These are phyloP conservation scores for Ochropleura leucogaster DNA, from an alignment of 2,888 invertebrate genomes.

Conservation along the genomic window DNA sequence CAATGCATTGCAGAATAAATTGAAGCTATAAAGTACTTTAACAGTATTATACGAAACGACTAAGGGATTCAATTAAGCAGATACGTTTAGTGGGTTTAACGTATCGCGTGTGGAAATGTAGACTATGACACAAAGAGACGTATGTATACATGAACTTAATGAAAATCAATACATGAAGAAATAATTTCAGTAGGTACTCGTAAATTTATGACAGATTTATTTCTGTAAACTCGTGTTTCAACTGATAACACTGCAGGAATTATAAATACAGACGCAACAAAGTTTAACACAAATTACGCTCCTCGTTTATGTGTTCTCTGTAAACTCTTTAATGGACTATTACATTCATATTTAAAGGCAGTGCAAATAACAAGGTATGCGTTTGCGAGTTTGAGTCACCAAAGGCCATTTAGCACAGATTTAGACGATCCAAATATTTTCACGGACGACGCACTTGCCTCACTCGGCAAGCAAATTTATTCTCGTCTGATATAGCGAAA, in stretches of 20 bases:
- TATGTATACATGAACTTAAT: slow-evolving; percentile 14
- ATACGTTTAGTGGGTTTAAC: slow-evolving; percentile 39
- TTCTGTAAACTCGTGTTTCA: slow-evolving; percentile 38
- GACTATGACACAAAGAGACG: neutral
- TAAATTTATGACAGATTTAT: slow-evolving; percentile 35
- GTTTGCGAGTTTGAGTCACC: slow-evolving; percentile 82
- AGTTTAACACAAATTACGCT: slow-evolving; percentile 45
- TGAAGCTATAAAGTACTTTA: slow-evolving; percentile 39
- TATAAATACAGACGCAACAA: slow-evolving; percentile 41
- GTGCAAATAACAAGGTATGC: slow-evolving; percentile 72
- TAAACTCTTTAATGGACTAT: slow-evolving; percentile 47
- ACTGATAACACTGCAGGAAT: slow-evolving; percentile 41
- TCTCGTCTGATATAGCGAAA: slow-evolving; percentile 56
- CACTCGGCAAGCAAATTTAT: slow-evolving; percentile 70
- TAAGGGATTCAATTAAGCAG: slow-evolving; percentile 51
- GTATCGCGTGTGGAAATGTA: slow-evolving; percentile 15
- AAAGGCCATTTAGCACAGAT: slow-evolving; percentile 85
- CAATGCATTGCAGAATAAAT: slow-evolving; percentile 51
- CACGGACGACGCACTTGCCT: slow-evolving; percentile 85
- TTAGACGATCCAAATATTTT: slow-evolving; percentile 88
- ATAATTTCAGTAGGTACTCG: slow-evolving; percentile 15
- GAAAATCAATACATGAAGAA: slow-evolving; percentile 43
- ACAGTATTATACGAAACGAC: slow-evolving; percentile 43
- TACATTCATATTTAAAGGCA: slow-evolving; percentile 59
- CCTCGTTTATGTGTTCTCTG: slow-evolving; percentile 36